Base-by-base conservation (phyloP, 2,888 invertebrate species). In the Uropetala carovei region DNA sequence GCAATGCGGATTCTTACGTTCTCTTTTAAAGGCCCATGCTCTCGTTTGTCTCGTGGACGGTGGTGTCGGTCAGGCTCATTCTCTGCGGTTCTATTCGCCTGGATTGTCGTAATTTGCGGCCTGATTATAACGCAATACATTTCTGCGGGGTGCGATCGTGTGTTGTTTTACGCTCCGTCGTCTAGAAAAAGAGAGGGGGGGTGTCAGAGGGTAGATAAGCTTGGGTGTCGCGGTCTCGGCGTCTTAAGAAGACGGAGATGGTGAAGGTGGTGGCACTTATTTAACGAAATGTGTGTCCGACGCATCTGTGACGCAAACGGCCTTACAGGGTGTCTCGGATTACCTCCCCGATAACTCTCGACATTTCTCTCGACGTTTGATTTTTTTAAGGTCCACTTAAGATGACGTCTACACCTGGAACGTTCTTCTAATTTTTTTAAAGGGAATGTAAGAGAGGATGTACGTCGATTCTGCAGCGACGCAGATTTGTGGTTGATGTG, bases 71-170 rank as follows among this genome's bases (percentile, higher is more conserved):
- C 43, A 43, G 43, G 43, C 43, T 43, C 43, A 5, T 43, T 43
- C 43, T 43, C 43, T 43, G 43, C 43, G 43, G 43, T 59, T 86
- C 86, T 14, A 86, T 16, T 60, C 59, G 60, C 60, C 30, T 22
- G 59, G 27, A 86, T 68, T 68, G 89, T 89, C 30, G 89, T 68
- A 89, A 89, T 89, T 89, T 64, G 64, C 89, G 43, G 89, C 89
- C 86, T 85, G 64, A 43, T 89, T 64, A 68, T 60, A 89, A n/a
- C 64, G 43, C 86, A 30, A 14, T 11, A 13, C 89, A 64, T 60
- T 27, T 89, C 89, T 16, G 18, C 30, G 43, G 43, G 43, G 89
- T 11, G 16, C n/a, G 16, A 16, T 83, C n/a, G 64, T 64, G 64
- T 64, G 43, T 89, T 43, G 5, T 43, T 64, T 89, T 89, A 64